Evolutionary conservation across 1,140 invertebrate species (phyloP).

Genomic region (Dryas iulia): DNA sequence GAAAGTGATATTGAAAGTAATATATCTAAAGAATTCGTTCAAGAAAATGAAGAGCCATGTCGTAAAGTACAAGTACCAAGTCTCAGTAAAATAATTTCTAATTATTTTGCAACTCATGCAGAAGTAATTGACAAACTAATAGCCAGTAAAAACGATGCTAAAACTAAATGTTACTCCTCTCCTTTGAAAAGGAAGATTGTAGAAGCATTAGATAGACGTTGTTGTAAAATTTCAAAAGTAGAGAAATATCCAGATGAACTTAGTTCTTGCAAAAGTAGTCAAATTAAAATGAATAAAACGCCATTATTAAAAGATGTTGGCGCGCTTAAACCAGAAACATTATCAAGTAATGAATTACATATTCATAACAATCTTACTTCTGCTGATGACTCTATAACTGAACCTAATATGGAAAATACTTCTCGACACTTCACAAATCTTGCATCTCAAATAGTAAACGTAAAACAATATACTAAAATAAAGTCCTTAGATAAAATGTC

Average conservation of each 20-base stretch:
- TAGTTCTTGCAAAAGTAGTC: neutral
- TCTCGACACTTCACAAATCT: neutral
- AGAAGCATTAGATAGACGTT: neutral
- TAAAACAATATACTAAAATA: neutral
- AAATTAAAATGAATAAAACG: neutral
- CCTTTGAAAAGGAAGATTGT: conserved; percentile 29
- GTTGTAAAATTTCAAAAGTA: conserved; percentile 20
- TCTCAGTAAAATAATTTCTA: conserved; percentile 25
- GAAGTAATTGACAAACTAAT: conserved; percentile 10
- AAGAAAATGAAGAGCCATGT: neutral
- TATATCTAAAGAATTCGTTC: neutral
- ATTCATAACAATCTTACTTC: neutral
- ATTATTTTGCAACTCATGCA: conserved; percentile 27
- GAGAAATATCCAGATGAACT: neutral
- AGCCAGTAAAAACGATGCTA: neutral
- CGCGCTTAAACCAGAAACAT: neutral
- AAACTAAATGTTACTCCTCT: conserved; percentile 8
- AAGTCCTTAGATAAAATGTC: neutral
- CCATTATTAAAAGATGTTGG: neutral
- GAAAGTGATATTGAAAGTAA: conserved; percentile 37
- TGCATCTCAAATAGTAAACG: too few species aligned
- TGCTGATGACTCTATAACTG: neutral
- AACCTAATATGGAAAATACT: neutral
- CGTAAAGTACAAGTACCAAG: conserved; percentile 20
- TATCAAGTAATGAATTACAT: neutral